Conservation (phyloP, 2,113 vertebrate genomes). For the Vireo altiloquus region DNA sequence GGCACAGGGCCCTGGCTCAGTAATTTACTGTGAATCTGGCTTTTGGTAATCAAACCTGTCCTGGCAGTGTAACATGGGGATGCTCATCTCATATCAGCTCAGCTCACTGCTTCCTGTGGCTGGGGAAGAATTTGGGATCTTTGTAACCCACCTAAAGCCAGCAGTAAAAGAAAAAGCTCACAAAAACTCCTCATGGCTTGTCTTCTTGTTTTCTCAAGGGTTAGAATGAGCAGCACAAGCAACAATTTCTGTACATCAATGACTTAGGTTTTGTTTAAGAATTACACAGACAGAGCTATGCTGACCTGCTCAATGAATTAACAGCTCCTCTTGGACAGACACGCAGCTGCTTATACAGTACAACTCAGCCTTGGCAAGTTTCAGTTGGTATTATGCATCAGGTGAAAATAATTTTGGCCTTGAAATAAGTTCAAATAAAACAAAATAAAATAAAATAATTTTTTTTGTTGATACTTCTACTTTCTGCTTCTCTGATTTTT, state of each 20-base stretch:
- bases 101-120: background rate
- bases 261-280: background rate
- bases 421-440: background rate
- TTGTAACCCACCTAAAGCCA: background rate
- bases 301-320: background rate
- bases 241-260: rapidly evolving
- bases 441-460: background rate
- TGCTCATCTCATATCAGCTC: background rate
- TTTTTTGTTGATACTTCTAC: background rate
- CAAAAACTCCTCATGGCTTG: background rate
- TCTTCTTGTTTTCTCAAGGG: background rate
- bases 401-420: background rate
- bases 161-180: background rate
- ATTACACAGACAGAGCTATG: rapidly evolving
- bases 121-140: background rate
- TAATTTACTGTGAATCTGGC: background rate
- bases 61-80: background rate
- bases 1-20: rapidly evolving
- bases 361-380: background rate
- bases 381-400: background rate
- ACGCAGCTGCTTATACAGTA: background rate
- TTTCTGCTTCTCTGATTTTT: background rate
- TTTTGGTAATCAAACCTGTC: background rate
- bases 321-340: background rate
- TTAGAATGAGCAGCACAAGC: background rate